Conservation (phyloP, 2,113 vertebrate genomes). For the Dunckerocampus dactyliophorus region DNA sequence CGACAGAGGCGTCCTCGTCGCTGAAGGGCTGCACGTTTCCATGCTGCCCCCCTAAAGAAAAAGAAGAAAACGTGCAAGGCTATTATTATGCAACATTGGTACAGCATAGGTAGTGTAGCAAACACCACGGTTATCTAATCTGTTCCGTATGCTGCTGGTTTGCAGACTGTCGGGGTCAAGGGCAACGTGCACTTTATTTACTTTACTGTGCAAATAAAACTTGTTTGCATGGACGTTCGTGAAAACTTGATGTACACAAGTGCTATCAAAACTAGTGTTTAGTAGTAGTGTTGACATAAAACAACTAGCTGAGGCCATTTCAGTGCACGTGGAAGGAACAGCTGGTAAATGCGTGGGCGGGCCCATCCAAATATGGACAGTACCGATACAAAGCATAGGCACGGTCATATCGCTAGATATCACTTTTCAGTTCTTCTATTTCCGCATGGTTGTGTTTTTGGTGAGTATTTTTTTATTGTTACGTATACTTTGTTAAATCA, state of each 20-base stretch:
- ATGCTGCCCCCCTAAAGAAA: slow-evolving; percentile 81
- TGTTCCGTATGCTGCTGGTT: slow-evolving; percentile 12
- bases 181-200: background rate
- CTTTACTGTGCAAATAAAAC: slow-evolving; percentile 17
- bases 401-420: too few species aligned
- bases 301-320: background rate
- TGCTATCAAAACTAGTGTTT: too few species aligned
- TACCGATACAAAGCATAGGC: too few species aligned
- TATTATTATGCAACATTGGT: slow-evolving; percentile 44
- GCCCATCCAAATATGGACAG: too few species aligned
- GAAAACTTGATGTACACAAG: too few species aligned
- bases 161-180: slow-evolving; percentile 7
- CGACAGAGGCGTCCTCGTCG: slow-evolving; percentile 94
- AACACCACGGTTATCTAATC: slow-evolving; percentile 43
- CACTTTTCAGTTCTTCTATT: too few species aligned
- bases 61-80: background rate
- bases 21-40: slow-evolving; percentile 91
- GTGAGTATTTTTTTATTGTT: too few species aligned
- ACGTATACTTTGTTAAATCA: too few species aligned
- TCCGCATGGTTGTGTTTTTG: too few species aligned
- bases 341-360: slow-evolving; percentile 25
- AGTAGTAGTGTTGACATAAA: background rate
- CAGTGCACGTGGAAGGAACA: slow-evolving; percentile 42
- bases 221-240: too few species aligned
- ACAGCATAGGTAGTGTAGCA: slow-evolving; percentile 18